These are phyloP conservation scores for Rhineura floridana DNA, from an alignment of 2,113 vertebrate genomes.

Conservation along the genomic window DNA sequence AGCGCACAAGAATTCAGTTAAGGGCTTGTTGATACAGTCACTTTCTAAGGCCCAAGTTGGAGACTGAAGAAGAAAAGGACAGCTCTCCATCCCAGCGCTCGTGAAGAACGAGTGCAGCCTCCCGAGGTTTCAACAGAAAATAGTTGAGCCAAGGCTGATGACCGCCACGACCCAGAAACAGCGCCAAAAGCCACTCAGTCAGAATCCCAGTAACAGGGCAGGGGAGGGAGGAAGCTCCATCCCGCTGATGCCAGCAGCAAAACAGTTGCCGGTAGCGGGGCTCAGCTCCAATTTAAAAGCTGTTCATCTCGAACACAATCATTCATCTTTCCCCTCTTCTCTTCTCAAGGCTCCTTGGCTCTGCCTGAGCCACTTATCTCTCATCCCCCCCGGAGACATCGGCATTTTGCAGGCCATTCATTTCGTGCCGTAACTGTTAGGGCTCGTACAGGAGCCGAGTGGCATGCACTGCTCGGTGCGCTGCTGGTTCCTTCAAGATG, in stretches of 20 bases:
- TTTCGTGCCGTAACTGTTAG: constrained; percentile 43
- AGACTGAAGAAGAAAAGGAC: neutral
- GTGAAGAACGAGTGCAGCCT: neutral
- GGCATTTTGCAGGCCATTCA: constrained; percentile 60
- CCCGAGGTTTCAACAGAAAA: constrained; percentile 14
- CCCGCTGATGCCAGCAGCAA: constrained; percentile 8
- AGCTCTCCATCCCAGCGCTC: neutral
- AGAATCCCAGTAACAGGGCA: neutral
- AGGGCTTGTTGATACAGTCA: neutral
- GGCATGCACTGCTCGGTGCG: constrained; percentile 39
- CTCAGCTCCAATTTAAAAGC: constrained; percentile 41
- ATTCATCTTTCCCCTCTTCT: constrained; percentile 41
- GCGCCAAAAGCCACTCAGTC: neutral
- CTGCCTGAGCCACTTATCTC: constrained; percentile 57
- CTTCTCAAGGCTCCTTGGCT: constrained; percentile 37
- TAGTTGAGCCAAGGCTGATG: neutral
- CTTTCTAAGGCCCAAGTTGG: neutral
- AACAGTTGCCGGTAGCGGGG: constrained; percentile 21
- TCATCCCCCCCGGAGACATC: constrained; percentile 17
- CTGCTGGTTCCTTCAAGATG: constrained; percentile 19
- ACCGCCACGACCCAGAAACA: neutral
- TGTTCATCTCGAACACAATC: constrained; percentile 38
- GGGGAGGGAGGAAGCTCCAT: neutral
- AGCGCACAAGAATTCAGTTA: neutral
- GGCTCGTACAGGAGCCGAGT: constrained; percentile 40